These are phyloP conservation scores for Parasteatoda tepidariorum DNA, from an alignment of 1,140 invertebrate species.

Conservation along the genomic window DNA sequence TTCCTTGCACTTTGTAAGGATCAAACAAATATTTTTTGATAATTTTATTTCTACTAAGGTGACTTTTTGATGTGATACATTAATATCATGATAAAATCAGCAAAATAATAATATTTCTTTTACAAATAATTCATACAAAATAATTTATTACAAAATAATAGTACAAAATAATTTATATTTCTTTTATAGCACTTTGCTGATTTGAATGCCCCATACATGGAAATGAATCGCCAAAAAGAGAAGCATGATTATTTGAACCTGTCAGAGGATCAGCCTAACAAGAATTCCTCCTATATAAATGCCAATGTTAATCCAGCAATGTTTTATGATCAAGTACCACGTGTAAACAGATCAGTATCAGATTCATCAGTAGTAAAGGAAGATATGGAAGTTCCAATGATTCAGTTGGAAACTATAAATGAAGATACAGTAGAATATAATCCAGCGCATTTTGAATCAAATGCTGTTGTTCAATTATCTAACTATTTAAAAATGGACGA, in stretches of 20 bases:
- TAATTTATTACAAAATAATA: neutral
- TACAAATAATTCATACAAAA: neutral
- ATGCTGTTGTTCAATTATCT: neutral
- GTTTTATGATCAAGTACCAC: slow-evolving; percentile 8
- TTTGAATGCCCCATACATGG: slow-evolving; percentile 82
- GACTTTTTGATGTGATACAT: neutral
- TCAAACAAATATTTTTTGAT: neutral
- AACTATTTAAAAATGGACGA: slow-evolving; percentile 36
- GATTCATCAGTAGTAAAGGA: neutral
- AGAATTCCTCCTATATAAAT: slow-evolving; percentile 7
- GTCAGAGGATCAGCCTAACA: slow-evolving; percentile 70
- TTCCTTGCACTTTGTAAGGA: too few relatives aligned
- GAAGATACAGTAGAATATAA: neutral
- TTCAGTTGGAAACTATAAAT: slow-evolving; percentile 18
- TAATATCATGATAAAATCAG: neutral
- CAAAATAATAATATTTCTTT: neutral
- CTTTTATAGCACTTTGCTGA: slow-evolving; percentile 84
- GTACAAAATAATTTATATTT: slow-evolving; percentile 20
- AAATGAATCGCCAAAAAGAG: slow-evolving; percentile 73
- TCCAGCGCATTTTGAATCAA: neutral
- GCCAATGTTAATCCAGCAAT: neutral
- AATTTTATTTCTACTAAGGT: neutral
- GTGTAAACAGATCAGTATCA: neutral
- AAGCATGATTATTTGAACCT: slow-evolving; percentile 79
- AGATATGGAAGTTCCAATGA: slow-evolving; percentile 18